Base-by-base conservation (phyloP, 2,797 vertebrate species). In the Pelobates cultripes region DNA sequence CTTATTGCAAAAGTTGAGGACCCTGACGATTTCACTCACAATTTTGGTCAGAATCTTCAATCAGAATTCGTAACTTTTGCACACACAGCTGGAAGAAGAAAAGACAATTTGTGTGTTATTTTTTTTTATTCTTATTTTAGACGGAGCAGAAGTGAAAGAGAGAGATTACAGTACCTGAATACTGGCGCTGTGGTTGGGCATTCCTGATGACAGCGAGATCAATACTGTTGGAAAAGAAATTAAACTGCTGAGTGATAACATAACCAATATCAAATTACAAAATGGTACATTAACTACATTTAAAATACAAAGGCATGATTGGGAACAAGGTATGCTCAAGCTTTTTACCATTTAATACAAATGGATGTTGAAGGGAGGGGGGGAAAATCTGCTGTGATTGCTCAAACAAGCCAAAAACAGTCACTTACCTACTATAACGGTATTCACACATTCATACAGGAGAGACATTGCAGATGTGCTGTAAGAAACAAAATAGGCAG, bases 41-140 rank as follows among this genome's bases (percentile, higher is more conserved):
- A 95, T 99, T 99, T 95, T 99, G 98, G 91, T 99, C 98, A 43
- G 98, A 99, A 91, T 99, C 98, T 94, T 99, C 98, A 77, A 99
- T 99, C 87, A 99, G 91, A 92, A 99, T 99, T 88, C 98, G 93
- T 86, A 99, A 90, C 88, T 99, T 99, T 94, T 99, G 98, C 82
- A 99, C 98, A 90, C 98, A 99, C 80, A 99, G 97, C 98, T 99
- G 91, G 86, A 78, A 77, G 82, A 47, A 76, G 14, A 83, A 63
- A 82, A 61, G 5, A 17, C 12, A 61, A 61, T 13, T 5, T 14
- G 3, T 61, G 44, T 2, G n/a, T 71, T 71, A 5, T 61, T n/a
- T 61, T n/a, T 61, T 12, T 4, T 61, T 14, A n/a, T 61, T 14
- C 13, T 61, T 61, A n/a, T 51, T 51, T 51, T 51, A 6, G 5